Conservation (phyloP, 1,140 invertebrate species). For the Daktulosphaira vitifoliae region DNA sequence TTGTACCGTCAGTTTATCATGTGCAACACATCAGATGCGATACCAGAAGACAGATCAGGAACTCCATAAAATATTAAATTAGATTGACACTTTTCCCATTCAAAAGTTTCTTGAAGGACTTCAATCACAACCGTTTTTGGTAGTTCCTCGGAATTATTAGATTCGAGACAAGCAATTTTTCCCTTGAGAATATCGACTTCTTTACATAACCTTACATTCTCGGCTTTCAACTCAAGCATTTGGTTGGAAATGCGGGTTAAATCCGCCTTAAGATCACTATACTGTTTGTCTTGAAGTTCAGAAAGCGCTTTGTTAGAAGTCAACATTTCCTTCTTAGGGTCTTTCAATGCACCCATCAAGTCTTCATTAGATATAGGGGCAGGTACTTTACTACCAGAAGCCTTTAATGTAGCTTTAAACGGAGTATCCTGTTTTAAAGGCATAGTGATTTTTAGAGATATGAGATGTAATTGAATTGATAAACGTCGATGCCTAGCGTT, state of each 20-base stretch:
- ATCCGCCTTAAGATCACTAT: neutral
- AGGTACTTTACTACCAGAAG: neutral
- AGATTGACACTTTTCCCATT: neutral
- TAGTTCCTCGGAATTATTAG: neutral
- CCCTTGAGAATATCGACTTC: neutral
- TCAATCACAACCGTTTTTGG: neutral
- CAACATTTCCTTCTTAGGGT: neutral
- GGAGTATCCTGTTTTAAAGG: neutral
- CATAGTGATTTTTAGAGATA: too few species aligned
- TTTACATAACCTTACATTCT: neutral
- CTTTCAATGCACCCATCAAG: neutral
- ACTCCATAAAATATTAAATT: neutral
- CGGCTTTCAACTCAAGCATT: neutral
- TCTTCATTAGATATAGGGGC: slow-evolving; percentile 8
- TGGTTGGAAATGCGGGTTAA: neutral
- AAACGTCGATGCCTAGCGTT: neutral
- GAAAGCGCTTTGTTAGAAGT: neutral
- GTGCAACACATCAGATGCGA: neutral
- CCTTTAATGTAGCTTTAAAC: neutral
- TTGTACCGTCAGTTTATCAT: neutral
- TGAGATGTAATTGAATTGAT: too few species aligned
- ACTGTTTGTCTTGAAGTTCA: neutral
- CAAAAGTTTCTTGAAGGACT: neutral
- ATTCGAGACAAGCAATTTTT: neutral
- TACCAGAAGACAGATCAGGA: neutral